phyloP scores from a whole-genome alignment of 2,888 invertebrate species.

The Phyllotreta striolata region DNA sequence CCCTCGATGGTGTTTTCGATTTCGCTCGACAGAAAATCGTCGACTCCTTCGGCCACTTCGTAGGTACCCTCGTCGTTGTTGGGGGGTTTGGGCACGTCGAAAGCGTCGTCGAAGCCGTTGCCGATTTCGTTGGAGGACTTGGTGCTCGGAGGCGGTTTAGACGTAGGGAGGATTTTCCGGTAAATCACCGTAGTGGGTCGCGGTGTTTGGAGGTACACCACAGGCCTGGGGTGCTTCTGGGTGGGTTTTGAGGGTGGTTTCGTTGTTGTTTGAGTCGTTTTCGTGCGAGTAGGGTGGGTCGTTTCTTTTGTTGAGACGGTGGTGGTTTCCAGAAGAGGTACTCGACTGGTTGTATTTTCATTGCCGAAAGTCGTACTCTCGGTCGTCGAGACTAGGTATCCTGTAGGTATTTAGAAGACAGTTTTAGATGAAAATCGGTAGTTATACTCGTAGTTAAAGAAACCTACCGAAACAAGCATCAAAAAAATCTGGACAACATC shows the following conservation, averaged over 20 bases:
- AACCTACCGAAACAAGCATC: conserved; percentile 64
- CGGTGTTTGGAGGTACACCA: conserved; percentile 33
- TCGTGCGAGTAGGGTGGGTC: neutral
- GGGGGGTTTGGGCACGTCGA: conserved; percentile 30
- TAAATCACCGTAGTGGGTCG: conserved; percentile 34
- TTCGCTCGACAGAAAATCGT: conserved; percentile 37
- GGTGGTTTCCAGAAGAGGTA: too few species aligned
- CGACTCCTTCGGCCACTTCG: conserved; percentile 20
- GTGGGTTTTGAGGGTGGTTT: neutral
- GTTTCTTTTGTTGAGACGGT: neutral
- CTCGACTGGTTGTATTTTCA: too few species aligned
- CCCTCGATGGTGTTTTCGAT: conserved; percentile 36
- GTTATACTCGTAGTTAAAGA: neutral
- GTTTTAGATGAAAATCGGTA: too few species aligned
- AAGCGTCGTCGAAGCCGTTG: conserved; percentile 18
- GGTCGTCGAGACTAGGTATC: too few species aligned
- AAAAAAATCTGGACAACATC: conserved; percentile 75
- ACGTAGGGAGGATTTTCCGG: conserved; percentile 25
- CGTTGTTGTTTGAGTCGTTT: neutral
- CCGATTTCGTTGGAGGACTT: neutral
- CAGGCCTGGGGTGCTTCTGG: conserved; percentile 9
- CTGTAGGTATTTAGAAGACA: too few species aligned
- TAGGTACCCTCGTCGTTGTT: conserved; percentile 33
- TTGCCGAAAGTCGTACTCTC: too few species aligned
- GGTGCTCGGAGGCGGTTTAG: neutral